Evolutionary conservation across 1,140 invertebrate species (phyloP).

Genomic region (Protaetia brevitarsis): DNA sequence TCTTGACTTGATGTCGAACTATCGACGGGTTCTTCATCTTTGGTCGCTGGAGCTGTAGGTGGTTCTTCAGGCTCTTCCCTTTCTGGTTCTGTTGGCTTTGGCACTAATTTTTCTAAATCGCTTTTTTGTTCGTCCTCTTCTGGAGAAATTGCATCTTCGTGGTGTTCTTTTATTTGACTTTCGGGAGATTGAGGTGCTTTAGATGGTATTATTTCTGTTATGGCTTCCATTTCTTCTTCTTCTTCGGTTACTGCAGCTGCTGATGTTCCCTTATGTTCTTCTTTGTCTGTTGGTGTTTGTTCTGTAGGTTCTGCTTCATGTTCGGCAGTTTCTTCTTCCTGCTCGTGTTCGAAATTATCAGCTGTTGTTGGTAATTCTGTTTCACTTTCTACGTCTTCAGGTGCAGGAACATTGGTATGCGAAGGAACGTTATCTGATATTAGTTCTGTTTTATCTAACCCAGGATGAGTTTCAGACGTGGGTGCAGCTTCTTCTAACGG

Average conservation of each 20-base stretch:
- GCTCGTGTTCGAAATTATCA: constrained; percentile 18
- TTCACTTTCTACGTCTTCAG: constrained; percentile 19
- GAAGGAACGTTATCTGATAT: neutral
- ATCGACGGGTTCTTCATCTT: neutral
- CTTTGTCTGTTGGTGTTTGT: neutral
- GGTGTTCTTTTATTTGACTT: constrained; percentile 20
- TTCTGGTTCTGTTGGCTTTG: constrained; percentile 28
- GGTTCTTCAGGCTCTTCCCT: constrained; percentile 26
- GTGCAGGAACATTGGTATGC: constrained; percentile 26
- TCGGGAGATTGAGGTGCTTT: constrained; percentile 5
- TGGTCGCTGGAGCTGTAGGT: neutral
- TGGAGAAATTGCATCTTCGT: neutral
- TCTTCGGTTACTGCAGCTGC: neutral
- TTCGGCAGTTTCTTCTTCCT: neutral
- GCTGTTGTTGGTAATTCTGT: neutral
- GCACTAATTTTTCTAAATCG: constrained; percentile 22
- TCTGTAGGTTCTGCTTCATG: neutral
- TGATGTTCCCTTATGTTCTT: neutral
- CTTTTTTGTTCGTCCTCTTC: constrained; percentile 4
- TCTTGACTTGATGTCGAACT: neutral
- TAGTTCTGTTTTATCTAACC: neutral
- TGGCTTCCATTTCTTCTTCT: constrained; percentile 22
- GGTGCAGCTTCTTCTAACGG: neutral
- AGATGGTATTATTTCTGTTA: constrained; percentile 15
- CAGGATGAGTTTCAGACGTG: neutral